Percentiles rank a stretch among this genome's conserved stretches.
phyloP scores from a whole-genome alignment of 2,113 vertebrate species.

The Butastur rufipennis region DNA sequence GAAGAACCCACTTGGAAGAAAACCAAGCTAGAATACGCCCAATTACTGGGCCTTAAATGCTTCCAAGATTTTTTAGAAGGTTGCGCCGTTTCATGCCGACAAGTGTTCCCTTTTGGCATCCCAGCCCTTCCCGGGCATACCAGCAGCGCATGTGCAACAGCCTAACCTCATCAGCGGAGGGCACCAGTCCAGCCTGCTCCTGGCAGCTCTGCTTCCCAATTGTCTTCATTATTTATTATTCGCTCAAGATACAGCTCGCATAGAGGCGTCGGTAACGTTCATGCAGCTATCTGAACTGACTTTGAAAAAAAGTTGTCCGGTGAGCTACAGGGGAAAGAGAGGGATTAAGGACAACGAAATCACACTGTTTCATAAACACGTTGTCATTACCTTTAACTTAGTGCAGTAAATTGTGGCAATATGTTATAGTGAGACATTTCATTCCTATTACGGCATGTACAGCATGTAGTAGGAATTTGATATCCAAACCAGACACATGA shows the following conservation, averaged over 20 bases:
- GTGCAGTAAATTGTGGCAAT: not conserved
- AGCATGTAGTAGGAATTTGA: slow-evolving; percentile 1
- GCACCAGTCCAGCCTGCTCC: not conserved
- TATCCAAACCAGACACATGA: not conserved
- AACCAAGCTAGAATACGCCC: slow-evolving; percentile 19
- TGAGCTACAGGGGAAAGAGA: not conserved
- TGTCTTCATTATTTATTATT: not conserved
- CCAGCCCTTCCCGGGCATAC: not conserved
- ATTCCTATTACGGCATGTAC: not conserved
- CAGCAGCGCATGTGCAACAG: not conserved
- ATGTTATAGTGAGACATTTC: not conserved
- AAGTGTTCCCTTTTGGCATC: slow-evolving; percentile 32
- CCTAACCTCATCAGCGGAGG: not conserved
- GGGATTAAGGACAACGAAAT: not conserved
- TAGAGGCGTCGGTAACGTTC: not conserved
- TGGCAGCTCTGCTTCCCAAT: not conserved
- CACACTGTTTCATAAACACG: not conserved
- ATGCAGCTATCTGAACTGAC: not conserved
- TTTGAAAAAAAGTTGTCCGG: not conserved
- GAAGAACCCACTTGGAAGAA: slow-evolving; percentile 29
- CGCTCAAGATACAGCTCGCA: rapidly evolving
- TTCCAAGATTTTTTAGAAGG: slow-evolving; percentile 57
- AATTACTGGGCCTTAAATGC: slow-evolving; percentile 16
- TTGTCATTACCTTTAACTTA: slow-evolving; percentile 7
- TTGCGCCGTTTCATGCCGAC: not conserved